Conservation (phyloP, 2,888 invertebrate genomes). For the Xanthia togata region DNA sequence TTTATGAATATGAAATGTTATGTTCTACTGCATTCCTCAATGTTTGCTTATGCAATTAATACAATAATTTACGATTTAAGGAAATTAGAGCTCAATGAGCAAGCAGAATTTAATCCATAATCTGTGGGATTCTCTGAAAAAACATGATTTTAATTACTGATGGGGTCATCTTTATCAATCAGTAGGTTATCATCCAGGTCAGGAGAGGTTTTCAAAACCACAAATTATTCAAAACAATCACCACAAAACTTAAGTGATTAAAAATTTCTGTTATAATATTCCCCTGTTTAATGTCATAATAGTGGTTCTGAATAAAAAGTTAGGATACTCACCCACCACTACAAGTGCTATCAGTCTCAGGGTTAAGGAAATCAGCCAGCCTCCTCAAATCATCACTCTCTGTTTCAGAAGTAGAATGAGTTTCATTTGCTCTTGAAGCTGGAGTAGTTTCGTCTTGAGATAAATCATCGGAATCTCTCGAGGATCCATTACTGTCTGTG, state of each 20-base stretch:
- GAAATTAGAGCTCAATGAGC: background rate
- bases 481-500: conserved; percentile 81
- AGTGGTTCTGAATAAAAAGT: background rate
- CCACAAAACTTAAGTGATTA: background rate
- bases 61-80: background rate
- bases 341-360: conserved; percentile 71
- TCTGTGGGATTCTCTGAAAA: background rate
- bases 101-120: background rate
- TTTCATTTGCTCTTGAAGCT: conserved; percentile 68
- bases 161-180: conserved; percentile 31
- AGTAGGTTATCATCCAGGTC: conserved; percentile 37
- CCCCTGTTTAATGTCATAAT: too few relatives aligned
- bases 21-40: background rate
- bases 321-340: conserved; percentile 72
- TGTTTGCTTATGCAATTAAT: background rate
- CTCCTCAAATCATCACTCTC: conserved; percentile 76
- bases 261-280: background rate
- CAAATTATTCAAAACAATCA: conserved; percentile 1
- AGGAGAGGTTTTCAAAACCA: conserved; percentile 14
- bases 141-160: conserved; percentile 11
- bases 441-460: conserved; percentile 76
- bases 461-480: conserved; percentile 85
- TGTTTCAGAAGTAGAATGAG: conserved; percentile 71
- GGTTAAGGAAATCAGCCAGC: conserved; percentile 70
- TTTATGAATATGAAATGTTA: background rate